Base-by-base conservation (phyloP, 2,888 invertebrate species). In the Eutolmus rufibarbis region DNA sequence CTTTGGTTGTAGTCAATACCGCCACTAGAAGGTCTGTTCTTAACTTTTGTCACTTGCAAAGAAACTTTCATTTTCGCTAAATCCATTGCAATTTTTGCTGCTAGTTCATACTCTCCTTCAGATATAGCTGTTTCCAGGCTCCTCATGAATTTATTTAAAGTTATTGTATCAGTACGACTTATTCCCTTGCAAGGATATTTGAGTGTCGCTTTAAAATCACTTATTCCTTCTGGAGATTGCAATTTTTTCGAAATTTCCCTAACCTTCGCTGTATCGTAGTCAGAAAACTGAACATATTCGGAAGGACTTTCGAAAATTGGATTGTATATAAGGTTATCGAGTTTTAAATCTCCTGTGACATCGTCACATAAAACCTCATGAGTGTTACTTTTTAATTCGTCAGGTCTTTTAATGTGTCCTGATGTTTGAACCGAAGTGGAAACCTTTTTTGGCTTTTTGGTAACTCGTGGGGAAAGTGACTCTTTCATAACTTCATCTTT, bases 91-190 rank as follows among this genome's bases (percentile, higher is more conserved):
- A 96, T 94, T 89, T 94, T 94, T 0, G 97, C 96, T 2, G 97
- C 97, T 89, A 96, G 94, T 82, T 94, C 94, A 92, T 96, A 95
- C 90, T 97, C 95, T 8, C 97, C 97, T 90, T 94, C 95, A 3
- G 96, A 95, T 90, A 97, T 97, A 1, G 97, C 96, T 87, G 94
- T 94, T 92, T 97, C 97, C 86, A 97, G 93, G 91, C 96, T 94
- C 91, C 94, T 94, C 89, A 97, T 93, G 89, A 96, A 92, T 90
- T 94, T 93, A 91, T 94, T 95, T 84, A 95, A 94, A 87, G 95
- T 94, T 89, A 95, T 91, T 1, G 95, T 95, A 90, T 94, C 94
- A 90, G 94, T 94, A 89, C 93, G 88, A 74, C 88, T 89, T 0
- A 88, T 88, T 34, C 28, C 56, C 8, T 79, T 86, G 43, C 31